These are phyloP conservation scores for Oligia strigilis DNA, from an alignment of 2,888 invertebrate species.

Conservation along the genomic window DNA sequence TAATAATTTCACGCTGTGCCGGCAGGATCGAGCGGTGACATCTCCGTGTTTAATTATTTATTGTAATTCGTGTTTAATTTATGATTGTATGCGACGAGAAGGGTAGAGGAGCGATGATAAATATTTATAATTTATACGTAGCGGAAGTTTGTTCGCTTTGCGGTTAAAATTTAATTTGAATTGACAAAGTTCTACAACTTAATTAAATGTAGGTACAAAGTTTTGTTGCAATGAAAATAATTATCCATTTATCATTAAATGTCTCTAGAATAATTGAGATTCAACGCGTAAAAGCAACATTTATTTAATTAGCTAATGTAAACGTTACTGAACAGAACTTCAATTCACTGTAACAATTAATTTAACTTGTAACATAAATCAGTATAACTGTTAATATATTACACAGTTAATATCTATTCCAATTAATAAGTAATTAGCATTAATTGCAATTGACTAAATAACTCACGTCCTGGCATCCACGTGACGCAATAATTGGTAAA, in stretches of 20 bases:
- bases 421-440: slow-evolving; percentile 73
- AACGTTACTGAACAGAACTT: slow-evolving; percentile 10
- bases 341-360: slow-evolving; percentile 27
- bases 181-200: slow-evolving; percentile 33
- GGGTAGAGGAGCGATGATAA: slow-evolving; percentile 67
- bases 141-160: slow-evolving; percentile 58
- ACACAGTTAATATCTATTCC: slow-evolving; percentile 46
- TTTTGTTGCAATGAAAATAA: slow-evolving; percentile 20
- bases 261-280: slow-evolving; percentile 4
- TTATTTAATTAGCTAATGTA: background rate
- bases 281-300: background rate
- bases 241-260: background rate
- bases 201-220: slow-evolving; percentile 13
- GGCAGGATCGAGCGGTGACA: slow-evolving; percentile 72
- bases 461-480: slow-evolving; percentile 77
- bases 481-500: slow-evolving; percentile 78
- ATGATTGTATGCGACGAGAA: slow-evolving; percentile 67
- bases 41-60: slow-evolving; percentile 65
- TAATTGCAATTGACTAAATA: slow-evolving; percentile 64
- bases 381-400: slow-evolving; percentile 29
- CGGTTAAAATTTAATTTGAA: slow-evolving; percentile 48
- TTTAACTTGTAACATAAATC: slow-evolving; percentile 30
- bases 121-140: slow-evolving; percentile 64
- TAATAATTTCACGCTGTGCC: slow-evolving; percentile 43
- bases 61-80: slow-evolving; percentile 63